These are phyloP conservation scores for Tychaedon coryphoeus DNA, from an alignment of 2,113 vertebrate genomes.

Conservation along the genomic window DNA sequence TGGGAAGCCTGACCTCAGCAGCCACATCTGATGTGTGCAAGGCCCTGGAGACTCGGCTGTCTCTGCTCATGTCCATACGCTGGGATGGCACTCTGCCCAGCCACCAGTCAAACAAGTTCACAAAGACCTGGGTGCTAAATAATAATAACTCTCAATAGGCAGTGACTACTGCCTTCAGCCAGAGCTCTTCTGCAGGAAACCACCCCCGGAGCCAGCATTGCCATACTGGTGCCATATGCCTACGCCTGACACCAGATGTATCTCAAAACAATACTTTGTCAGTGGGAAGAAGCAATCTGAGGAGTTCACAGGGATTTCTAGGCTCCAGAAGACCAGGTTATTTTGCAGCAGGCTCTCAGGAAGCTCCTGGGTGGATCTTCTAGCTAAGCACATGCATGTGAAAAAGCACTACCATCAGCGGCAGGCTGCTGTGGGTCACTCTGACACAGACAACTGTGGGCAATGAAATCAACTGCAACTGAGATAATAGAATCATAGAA, in stretches of 20 bases:
- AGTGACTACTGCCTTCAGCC: slow-evolving; percentile 26
- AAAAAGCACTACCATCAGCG: neutral
- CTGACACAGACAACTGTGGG: neutral
- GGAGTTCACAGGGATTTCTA: slow-evolving; percentile 62
- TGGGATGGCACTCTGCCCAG: slow-evolving; percentile 41
- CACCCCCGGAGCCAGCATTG: slow-evolving; percentile 21
- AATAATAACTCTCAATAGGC: slow-evolving; percentile 45
- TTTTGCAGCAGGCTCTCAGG: slow-evolving; percentile 40
- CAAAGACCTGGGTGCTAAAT: slow-evolving; percentile 52
- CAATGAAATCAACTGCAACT: neutral
- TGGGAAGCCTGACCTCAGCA: slow-evolving; percentile 33
- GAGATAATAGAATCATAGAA: neutral
- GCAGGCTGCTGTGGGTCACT: neutral
- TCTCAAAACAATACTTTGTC: slow-evolving; percentile 52
- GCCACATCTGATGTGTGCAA: slow-evolving; percentile 56
- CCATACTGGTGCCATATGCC: slow-evolving; percentile 72
- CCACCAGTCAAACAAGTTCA: slow-evolving; percentile 50
- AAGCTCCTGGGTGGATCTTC: slow-evolving; percentile 18
- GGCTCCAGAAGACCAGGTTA: slow-evolving; percentile 11
- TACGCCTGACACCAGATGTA: slow-evolving; percentile 63
- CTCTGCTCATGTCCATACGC: neutral
- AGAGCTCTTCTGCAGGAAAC: slow-evolving; percentile 56
- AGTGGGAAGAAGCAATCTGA: slow-evolving; percentile 39
- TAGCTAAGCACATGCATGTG: slow-evolving; percentile 19
- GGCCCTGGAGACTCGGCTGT: slow-evolving; percentile 26